Base-by-base conservation (phyloP, 2,888 invertebrate species). In the Salpingus planirostris region DNA sequence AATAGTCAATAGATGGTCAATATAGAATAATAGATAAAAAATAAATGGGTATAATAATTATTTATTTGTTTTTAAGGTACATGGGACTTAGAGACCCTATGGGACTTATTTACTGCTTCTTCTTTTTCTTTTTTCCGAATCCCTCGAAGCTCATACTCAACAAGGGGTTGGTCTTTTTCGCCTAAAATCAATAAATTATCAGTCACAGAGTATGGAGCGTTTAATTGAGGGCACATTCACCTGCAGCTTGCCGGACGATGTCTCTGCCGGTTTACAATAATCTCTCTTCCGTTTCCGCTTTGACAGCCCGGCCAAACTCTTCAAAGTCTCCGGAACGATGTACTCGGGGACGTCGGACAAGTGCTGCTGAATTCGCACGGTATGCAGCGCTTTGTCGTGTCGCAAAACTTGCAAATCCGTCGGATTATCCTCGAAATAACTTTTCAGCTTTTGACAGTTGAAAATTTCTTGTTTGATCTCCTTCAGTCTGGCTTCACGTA, bases 391-490 rank as follows among this genome's bases (percentile, higher is more conserved):
- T 60, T 84, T 86, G 55, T 91, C 90, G 40, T 92, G 80, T 3
- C 90, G 69, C 25, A 96, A 62, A 0, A 91, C 81, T 47, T 86
- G 79, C 28, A 91, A 63, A 60, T 96, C 96, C 3, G 77, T 71
- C 0, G 93, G 88, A 64, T 96, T 91, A 49, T 92, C 88, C 55
- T 88, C 86, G 60, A 96, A 96, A 65, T 89, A 92, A 12, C 84
- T 79, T 80, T 91, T 92, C 12, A 96, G 65, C 62, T 90, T 92
- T 58, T 88, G 78, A 41, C 91, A 92, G 61, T 88, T 91, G 40
- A 96, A 71, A 35, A 97, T 79, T 68, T 98, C 97, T 36, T 77
- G 76, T 62, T 89, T 89, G 49, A 98, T 97, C 72, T 98, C 98
- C 59, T 89, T 91, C 27, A 97, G 70, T 12, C 97, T 71, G 0